Evolutionary conservation across 2,113 vertebrate species (phyloP), one percentile per base, ranked within the genome.

Genomic region (Oreochromis aureus): DNA sequence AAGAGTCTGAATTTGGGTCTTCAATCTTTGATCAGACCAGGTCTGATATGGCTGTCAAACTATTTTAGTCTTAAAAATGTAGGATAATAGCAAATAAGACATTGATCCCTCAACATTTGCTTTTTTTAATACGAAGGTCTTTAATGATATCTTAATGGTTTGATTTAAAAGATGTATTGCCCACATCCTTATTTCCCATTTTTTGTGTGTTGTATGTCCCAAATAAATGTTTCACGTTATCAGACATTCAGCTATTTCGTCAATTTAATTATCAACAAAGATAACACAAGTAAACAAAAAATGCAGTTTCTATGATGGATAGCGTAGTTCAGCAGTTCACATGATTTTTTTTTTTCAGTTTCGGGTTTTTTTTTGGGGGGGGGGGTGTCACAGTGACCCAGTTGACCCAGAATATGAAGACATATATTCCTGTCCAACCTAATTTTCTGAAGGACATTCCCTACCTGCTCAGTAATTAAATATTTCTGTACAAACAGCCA

Each of bases 401-500:
- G n/a, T 56, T 84, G 36, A 41, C 51, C 16, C 59, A 56, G 24
- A 80, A 32, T 59, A 15, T 82, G 80, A 4, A 66, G 39, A 59
- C 54, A 18, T 16, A 34, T 71, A 34, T 44, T 0, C 7, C 39
- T 71, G 71, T 61, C 78, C 32, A 89, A 39, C 44, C 15, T 36
- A 16, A 22, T 82, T 88, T 85, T 19, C 18, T 1, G 4, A 85
- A 84, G 78, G 61, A 66, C 80, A 61, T 71, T 56, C 11, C 8
- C 36, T 81, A 22, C 53, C 16, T 86, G 27, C 41, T 79, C 58
- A 76, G 2, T 87, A 82, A 86, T 82, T 84, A 82, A 48, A 89
- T 59, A 61, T 61, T 27, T 19, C 16, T 30, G 44, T 12, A 48
- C 44, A 19, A 51, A 46, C 44, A 76, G 44, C 24, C 44, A 7